Evolutionary conservation across 2,888 invertebrate genomes (phyloP), one percentile per base, ranked within the genome.

Genomic region (Apotomis capreana): DNA sequence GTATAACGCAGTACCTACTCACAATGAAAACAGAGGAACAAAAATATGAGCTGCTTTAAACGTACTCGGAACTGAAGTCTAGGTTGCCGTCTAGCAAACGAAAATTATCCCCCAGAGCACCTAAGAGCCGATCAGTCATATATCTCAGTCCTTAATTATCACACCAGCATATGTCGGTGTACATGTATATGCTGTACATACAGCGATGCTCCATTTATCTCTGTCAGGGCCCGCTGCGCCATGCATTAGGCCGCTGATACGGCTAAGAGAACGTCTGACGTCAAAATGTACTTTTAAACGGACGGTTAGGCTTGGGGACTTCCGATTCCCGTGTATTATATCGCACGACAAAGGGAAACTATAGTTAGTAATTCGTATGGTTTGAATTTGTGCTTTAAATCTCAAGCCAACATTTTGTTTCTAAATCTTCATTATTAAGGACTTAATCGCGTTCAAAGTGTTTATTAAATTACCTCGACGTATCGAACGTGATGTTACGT

Each of bases 161-260:
- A 57, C 55, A 58, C 58, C 58, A 65, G 46, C 65, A 65, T 65
- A 40, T 64, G 65, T 57, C 15, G 46, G 55, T 57, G 65, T 65
- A 36, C 52, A 54, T 36, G 26, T 26, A 26, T 26, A 26, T 26
- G 26, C 26, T 26, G 26, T 26, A 26, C 26, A 26, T 15, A 15
- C 26, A 26, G 15, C 57, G 46, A 65, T 65, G 65, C 55, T 57
- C 65, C 65, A 65, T 65, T 65, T 65, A 57, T 65, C 65, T 65
- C 65, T 65, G 65, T 65, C 65, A 65, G 9, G 65, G 46, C 65
- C 57, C 36, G 65, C 65, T 65, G 65, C 65, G 65, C 44, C 65
- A 57, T 46, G 57, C 65, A 65, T 65, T 65, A 65, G 65, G 65
- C 65, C 44, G 46, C 9, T 65, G 65, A 65, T 65, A 65, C 65